Percentiles rank a stretch among this genome's conserved stretches.
Conservation (phyloP, 2,113 vertebrate genomes). For the Oreochromis tanganicae region DNA sequence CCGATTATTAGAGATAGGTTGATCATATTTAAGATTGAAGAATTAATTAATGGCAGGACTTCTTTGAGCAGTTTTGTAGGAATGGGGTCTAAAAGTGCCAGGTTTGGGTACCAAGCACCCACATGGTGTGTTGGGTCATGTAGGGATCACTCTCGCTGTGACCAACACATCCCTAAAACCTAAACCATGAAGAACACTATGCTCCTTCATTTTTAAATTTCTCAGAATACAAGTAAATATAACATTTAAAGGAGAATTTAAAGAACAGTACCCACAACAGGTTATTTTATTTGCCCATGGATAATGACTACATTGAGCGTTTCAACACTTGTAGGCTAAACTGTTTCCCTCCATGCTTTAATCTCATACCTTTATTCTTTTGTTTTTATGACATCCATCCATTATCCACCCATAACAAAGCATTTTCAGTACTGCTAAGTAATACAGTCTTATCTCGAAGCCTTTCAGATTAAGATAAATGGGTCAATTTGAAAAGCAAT, state of each 20-base stretch:
- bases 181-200: neutral
- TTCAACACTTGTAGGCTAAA: neutral
- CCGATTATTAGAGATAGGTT: no score
- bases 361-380: neutral
- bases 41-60: no score
- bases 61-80: no score
- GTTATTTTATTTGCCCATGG: neutral
- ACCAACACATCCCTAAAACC: neutral
- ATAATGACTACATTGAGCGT: neutral
- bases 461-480: slow-evolving; percentile 63
- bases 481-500: slow-evolving; percentile 63
- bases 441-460: slow-evolving; percentile 32
- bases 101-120: neutral
- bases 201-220: neutral
- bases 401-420: slow-evolving; percentile 36
- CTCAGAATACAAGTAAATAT: neutral
- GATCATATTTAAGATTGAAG: no score
- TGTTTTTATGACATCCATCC: neutral
- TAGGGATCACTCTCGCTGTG: neutral
- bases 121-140: neutral
- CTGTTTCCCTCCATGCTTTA: neutral
- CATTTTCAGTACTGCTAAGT: neutral
- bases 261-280: neutral
- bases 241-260: neutral
- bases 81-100: no score